Base-by-base conservation (phyloP, 2,113 vertebrate species). In the Dasyurus viverrinus region DNA sequence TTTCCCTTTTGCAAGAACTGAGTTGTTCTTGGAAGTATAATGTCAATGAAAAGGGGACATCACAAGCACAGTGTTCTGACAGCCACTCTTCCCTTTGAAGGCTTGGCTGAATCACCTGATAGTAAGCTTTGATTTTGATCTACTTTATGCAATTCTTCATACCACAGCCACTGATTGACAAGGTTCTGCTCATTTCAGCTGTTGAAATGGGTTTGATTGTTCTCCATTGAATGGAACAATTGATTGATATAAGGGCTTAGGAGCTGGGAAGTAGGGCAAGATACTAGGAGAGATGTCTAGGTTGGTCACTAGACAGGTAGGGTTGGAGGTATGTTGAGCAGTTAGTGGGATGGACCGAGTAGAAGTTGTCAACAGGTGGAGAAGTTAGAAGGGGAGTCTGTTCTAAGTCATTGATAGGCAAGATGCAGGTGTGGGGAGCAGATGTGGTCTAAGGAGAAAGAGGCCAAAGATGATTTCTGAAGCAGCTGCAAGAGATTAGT, bases 171-270 rank as follows among this genome's bases (percentile, higher is more conserved):
- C 54, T 84, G 19, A 8, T 53, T 19, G 55, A 24, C 53, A 22
- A 8, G 53, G 46, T 54, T 95, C 94, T 97, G 96, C 92, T 91
- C n/a, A 53, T 55, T 96, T 97, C 94, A 68, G 92, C 96, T 97
- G 7, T 91, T 90, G 90, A 95, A 94, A 94, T 42, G 90, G 93
- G 27, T 12, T 97, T 98, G 95, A 96, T 92, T 90, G 53, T 60
- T 84, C 57, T 89, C 22, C 46, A 30, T 9, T 42, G 94, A 94
- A 57, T 93, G 90, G 94, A 95, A 93, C 92, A 52, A 8, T 42
- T 93, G 95, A 91, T 90, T 0, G 0, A 9, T 16, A 46, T 2
- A 47, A 53, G 42, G 10, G 48, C 22, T 94, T 46, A 36, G 48
- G 89, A 94, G 68, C 46, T 92, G 95, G 95, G 55, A 93, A 60